Evolutionary conservation across 2,888 invertebrate species (phyloP), one percentile per base, ranked within the genome.

Genomic region (Proisotoma minuta): DNA sequence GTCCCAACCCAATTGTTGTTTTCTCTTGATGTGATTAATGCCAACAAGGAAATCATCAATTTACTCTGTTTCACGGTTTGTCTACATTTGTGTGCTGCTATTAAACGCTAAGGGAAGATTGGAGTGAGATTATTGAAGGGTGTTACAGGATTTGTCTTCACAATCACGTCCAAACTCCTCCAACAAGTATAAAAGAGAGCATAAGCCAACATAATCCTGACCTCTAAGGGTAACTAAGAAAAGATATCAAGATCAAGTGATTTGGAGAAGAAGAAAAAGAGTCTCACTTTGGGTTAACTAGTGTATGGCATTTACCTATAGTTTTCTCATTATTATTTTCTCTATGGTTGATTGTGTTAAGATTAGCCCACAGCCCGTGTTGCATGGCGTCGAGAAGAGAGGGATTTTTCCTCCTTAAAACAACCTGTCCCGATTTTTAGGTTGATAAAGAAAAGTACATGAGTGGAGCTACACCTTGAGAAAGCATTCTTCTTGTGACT

Each of bases 351-450:
- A 60, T 60, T 56, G 48, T 60, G 56, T 60, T 54, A 26, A 54
- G 60, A 54, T 60, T 27, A 34, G 60, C 23, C 22, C 27, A 24
- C 15, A 18, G 39, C 54, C 39, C 39, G 54, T 54, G 54, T 56
- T 56, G 54, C 57, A 57, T 61, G 61, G 61, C 60, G 60, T 60
- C 60, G 56, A 53, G 54, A 53, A 40, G 47, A 58, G n/a, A 29
- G 61, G 51, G 57, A 57, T 61, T 61, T 60, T 61, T 60, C 51
- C 29, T 51, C 57, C 61, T 61, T 57, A 57, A 57, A 60, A 60
- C 56, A 57, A 56, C 68, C 68, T 60, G 61, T 63, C 65, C 56
- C 51, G 67, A 67, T 67, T 60, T 60, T 58, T 50, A 50, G 47
- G 39, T 23, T 40, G 65, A 68, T 68, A 68, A 65, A 57, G 27